Evolutionary conservation across 1,140 invertebrate genomes (phyloP), one percentile per base, ranked within the genome.

Genomic region (Aleiodes sp.): DNA sequence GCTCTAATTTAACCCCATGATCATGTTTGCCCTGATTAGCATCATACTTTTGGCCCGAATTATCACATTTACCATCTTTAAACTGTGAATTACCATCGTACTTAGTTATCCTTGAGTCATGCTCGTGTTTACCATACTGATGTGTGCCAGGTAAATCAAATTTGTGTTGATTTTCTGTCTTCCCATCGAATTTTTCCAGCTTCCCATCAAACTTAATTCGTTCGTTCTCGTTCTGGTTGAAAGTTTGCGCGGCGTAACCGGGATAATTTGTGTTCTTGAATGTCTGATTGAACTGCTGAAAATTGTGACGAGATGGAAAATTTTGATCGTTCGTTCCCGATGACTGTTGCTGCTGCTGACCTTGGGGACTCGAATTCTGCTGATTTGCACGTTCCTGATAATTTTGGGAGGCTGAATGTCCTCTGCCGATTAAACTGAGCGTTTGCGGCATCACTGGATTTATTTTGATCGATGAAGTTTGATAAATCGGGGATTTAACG

Each of bases 361-460:
- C 56, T 9, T 74, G 72, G 31, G 65, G 46, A 68, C 26, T 70
- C 19, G 59, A 61, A 35, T 52, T 62, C 12, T 64, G 68, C 1
- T 31, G 33, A 19, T 37, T 65, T n/a, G 60, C 14, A 33, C 41
- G 62, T n/a, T 62, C 64, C 16, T 29, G 9, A 56, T 78, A 81
- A 35, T 59, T 77, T 26, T 81, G 80, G 7, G 84, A 21, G 79
- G 79, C 82, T 79, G 85, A 77, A 74, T 85, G 84, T 39, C 75
- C 82, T 68, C 79, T 87, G 78, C 84, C 76, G 35, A 86, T 80
- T 2, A 86, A 73, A 57, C 86, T 87, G 72, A 93, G 87, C 6
- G 90, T 93, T 79, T 93, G 92, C 29, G 92, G 92, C 86, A 93
- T 92, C 65, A 93, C 91, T 35, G 92, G 92, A 85, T 92, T 91